Conservation (phyloP, 2,888 invertebrate genomes). For the Congeria kusceri region DNA sequence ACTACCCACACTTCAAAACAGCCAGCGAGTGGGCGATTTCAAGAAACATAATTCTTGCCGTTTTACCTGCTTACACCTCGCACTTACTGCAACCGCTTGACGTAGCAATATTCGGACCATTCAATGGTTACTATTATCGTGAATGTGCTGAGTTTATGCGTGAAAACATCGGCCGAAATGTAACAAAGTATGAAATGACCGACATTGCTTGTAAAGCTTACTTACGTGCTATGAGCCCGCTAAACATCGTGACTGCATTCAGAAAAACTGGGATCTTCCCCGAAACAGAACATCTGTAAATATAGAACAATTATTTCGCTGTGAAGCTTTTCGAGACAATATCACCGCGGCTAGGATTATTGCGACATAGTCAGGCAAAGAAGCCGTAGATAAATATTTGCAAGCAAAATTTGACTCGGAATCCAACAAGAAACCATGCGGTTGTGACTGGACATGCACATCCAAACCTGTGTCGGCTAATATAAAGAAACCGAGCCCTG, state of each 20-base stretch:
- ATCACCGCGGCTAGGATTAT: background rate
- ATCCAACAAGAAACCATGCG: too few relatives aligned
- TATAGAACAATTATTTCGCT: background rate
- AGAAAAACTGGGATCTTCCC: slow-evolving; percentile 36
- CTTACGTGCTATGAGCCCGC: slow-evolving; percentile 11
- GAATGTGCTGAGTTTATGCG: slow-evolving; percentile 16
- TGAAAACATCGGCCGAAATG: slow-evolving; percentile 12
- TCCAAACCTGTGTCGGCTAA: too few relatives aligned
- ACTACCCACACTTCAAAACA: slow-evolving; percentile 4
- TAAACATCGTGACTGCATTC: slow-evolving; percentile 11
- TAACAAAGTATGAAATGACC: slow-evolving; percentile 26
- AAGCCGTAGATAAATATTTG: slow-evolving; percentile 9
- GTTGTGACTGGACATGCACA: too few relatives aligned
- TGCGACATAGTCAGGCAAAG: slow-evolving; percentile 5
- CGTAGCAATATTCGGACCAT: slow-evolving; percentile 14
- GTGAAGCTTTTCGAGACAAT: slow-evolving; percentile 9
- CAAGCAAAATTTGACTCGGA: background rate
- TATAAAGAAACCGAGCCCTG: too few relatives aligned
- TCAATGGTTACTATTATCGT: slow-evolving; percentile 24
- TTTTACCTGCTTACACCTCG: slow-evolving; percentile 19
- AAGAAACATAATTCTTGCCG: slow-evolving; percentile 17
- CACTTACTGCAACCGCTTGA: slow-evolving; percentile 29
- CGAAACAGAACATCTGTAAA: background rate
- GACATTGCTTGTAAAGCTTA: slow-evolving; percentile 17
- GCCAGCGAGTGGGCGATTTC: slow-evolving; percentile 22